A percentile compares a stretch with the other conserved stretches of the same genome.
Evolutionary conservation across 2,888 invertebrate species (phyloP).

Genomic region (Ormyrus labotus): DNA sequence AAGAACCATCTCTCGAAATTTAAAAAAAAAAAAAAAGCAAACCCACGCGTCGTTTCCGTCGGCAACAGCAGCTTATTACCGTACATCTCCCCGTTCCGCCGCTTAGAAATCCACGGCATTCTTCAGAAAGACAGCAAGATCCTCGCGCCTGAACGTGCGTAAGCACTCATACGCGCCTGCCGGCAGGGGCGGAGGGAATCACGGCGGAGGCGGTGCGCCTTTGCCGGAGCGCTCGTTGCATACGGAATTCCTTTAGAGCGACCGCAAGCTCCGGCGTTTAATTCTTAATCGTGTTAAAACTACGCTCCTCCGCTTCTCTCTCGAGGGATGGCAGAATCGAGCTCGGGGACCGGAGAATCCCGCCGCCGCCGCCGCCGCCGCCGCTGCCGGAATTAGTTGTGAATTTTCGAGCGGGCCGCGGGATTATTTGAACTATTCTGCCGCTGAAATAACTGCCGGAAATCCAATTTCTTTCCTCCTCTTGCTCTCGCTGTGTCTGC

Average conservation of each 20-base stretch:
- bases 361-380: too few species aligned
- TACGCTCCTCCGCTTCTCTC: constrained; percentile 49
- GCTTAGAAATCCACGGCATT: too few species aligned
- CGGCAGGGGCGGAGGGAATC: neutral
- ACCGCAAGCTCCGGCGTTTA: constrained; percentile 61
- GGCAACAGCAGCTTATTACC: too few species aligned
- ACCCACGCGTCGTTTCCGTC: too few species aligned
- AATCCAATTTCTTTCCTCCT: constrained; percentile 23
- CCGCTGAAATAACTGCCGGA: constrained; percentile 26
- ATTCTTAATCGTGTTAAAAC: constrained; percentile 68
- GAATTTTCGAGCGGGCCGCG: constrained; percentile 39
- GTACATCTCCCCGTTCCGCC: too few species aligned
- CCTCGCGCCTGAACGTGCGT: neutral
- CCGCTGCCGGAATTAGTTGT: constrained; percentile 35
- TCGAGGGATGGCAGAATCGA: neutral
- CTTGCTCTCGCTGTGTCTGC: too few species aligned
- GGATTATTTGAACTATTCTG: constrained; percentile 52
- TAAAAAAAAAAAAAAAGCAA: too few species aligned
- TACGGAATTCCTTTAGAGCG: constrained; percentile 64
- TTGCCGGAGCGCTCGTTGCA: constrained; percentile 56
- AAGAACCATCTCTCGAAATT: too few species aligned
- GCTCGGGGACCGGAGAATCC: neutral
- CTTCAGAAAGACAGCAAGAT: too few species aligned
- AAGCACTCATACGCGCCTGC: constrained; percentile 12
- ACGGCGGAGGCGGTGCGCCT: neutral